These are phyloP conservation scores for Taxidea taxus DNA, from an alignment of 2,113 vertebrate species.

Conservation along the genomic window DNA sequence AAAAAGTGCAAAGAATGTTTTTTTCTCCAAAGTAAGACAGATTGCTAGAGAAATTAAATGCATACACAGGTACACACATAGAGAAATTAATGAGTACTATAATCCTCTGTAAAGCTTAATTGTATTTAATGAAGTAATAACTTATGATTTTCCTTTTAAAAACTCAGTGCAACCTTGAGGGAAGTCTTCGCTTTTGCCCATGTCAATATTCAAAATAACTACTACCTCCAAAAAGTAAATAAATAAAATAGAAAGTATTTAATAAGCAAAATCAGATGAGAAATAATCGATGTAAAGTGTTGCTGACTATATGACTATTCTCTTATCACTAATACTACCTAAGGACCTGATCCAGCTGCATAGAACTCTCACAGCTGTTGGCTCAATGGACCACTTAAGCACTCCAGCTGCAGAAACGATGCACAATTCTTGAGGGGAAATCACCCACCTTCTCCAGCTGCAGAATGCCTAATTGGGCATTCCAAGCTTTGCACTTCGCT, in stretches of 20 bases:
- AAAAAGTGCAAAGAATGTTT: background rate
- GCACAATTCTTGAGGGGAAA: constrained; percentile 64
- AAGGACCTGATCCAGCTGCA: constrained; percentile 57
- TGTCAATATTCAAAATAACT: background rate
- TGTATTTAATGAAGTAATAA: background rate
- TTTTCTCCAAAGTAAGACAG: background rate
- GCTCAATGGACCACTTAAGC: constrained; percentile 67
- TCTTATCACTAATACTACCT: constrained; percentile 67
- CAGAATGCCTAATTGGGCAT: constrained; percentile 42
- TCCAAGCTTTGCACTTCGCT: constrained; percentile 48
- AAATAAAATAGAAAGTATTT: background rate
- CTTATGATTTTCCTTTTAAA: background rate
- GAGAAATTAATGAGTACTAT: background rate
- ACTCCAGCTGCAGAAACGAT: constrained; percentile 57
- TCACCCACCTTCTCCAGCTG: constrained; percentile 66
- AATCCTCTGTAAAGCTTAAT: background rate
- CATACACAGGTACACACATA: background rate
- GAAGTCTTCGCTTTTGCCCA: constrained; percentile 19
- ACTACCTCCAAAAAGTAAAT: background rate
- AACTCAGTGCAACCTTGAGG: background rate
- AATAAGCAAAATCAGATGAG: constrained; percentile 5
- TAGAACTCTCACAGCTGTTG: constrained; percentile 66
- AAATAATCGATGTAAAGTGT: background rate
- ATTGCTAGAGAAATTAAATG: background rate
- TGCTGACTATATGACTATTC: constrained; percentile 32